These are phyloP conservation scores for Bombus turneri DNA, from an alignment of 1,140 invertebrate species.

Conservation along the genomic window DNA sequence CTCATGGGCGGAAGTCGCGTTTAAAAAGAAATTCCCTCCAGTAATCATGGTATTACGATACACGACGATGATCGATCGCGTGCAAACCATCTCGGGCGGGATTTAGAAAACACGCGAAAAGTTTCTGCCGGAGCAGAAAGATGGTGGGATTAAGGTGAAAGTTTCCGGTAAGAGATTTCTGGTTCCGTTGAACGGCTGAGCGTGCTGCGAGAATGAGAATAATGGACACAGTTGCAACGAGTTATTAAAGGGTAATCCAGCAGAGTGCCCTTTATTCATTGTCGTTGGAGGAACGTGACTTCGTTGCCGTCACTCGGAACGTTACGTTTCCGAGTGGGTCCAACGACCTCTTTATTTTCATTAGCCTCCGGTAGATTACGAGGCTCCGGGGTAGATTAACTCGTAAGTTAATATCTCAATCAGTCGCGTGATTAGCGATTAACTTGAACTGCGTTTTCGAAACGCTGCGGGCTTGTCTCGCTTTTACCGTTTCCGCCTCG, in stretches of 20 bases:
- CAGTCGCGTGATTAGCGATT: slow-evolving; percentile 35
- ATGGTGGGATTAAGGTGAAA: slow-evolving; percentile 26
- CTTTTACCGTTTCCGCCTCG: too few species aligned
- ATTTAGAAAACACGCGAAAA: slow-evolving; percentile 20
- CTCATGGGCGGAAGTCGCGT: too few species aligned
- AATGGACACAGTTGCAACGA: slow-evolving; percentile 24
- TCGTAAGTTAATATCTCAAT: slow-evolving; percentile 51
- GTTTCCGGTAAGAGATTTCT: slow-evolving; percentile 1
- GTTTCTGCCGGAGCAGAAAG: neutral
- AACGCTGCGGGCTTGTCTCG: too few species aligned
- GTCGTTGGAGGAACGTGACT: slow-evolving; percentile 50
- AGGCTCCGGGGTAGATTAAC: slow-evolving; percentile 41
- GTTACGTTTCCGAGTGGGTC: slow-evolving; percentile 51
- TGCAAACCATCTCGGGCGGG: neutral
- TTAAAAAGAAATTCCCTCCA: neutral
- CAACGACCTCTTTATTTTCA: slow-evolving; percentile 54
- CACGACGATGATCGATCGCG: slow-evolving; percentile 12
- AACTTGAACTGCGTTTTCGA: neutral
- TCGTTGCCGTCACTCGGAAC: slow-evolving; percentile 45
- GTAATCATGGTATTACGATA: neutral
- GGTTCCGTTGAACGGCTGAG: neutral
- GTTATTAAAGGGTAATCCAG: slow-evolving; percentile 50
- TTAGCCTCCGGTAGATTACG: slow-evolving; percentile 44
- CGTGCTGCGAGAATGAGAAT: neutral
- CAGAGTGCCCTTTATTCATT: slow-evolving; percentile 42